A percentile compares a stretch with the other conserved stretches of the same genome.
phyloP scores from a whole-genome alignment of 1,140 invertebrate species.

The Drosophila melanica region DNA sequence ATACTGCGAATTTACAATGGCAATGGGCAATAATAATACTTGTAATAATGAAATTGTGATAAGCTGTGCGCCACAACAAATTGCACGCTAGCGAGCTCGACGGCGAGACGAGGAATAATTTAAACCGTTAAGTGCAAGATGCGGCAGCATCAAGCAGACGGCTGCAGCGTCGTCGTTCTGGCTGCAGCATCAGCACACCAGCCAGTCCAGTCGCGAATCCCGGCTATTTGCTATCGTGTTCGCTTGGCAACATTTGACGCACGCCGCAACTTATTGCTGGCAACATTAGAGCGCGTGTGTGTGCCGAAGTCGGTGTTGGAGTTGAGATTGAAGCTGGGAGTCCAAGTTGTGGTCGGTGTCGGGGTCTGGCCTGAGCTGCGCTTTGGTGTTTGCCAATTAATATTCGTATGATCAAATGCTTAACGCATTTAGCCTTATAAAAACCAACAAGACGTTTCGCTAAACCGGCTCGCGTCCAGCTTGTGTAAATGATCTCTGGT shows the following conservation, averaged over 20 bases:
- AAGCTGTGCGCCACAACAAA: constrained; percentile 78
- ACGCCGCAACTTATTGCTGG: constrained; percentile 58
- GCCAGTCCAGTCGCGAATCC: constrained; percentile 1
- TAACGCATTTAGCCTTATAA: constrained; percentile 81
- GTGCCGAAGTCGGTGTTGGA: neutral
- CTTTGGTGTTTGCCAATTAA: constrained; percentile 79
- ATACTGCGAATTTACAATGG: constrained; percentile 28
- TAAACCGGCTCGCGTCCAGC: constrained; percentile 77
- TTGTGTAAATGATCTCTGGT: constrained; percentile 70
- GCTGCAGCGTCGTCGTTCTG: constrained; percentile 68
- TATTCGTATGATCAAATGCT: constrained; percentile 82
- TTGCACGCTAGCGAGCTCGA: constrained; percentile 70
- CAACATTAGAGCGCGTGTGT: constrained; percentile 59
- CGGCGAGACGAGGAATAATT: constrained; percentile 59
- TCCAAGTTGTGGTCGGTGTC: constrained; percentile 18
- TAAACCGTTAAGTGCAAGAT: constrained; percentile 68
- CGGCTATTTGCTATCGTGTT: constrained; percentile 45
- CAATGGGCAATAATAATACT: constrained; percentile 64
- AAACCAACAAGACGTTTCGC: constrained; percentile 68
- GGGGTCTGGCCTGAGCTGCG: constrained; percentile 45
- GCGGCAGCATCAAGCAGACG: constrained; percentile 57
- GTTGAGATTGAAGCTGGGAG: constrained; percentile 3
- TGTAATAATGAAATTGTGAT: constrained; percentile 79
- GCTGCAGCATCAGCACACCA: constrained; percentile 37
- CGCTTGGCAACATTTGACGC: constrained; percentile 24